Evolutionary conservation across 2,888 invertebrate genomes (phyloP).

Genomic region (Euclidia mi): DNA sequence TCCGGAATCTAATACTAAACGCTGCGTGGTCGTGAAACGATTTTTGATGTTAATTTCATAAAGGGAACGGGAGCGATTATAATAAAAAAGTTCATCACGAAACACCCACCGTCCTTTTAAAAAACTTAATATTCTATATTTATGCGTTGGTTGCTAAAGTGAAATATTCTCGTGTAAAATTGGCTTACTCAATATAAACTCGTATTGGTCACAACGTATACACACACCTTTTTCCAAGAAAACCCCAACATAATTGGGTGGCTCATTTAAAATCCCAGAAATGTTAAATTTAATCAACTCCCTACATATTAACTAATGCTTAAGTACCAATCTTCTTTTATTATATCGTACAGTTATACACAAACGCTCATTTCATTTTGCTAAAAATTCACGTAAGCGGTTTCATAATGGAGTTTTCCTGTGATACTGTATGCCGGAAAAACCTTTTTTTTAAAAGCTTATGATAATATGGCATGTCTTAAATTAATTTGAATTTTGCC

Average conservation of each 20-base stretch:
- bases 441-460: conserved; percentile 64
- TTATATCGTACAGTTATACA: conserved; percentile 46
- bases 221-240: conserved; percentile 8
- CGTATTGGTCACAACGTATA: background rate
- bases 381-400: conserved; percentile 60
- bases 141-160: no score
- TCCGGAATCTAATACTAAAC: no score
- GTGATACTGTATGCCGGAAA: conserved; percentile 60
- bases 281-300: conserved; percentile 43
- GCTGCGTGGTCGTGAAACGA: no score
- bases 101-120: no score
- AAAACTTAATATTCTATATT: no score
- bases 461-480: conserved; percentile 62
- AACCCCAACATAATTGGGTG: conserved; percentile 3
- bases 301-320: conserved; percentile 45
- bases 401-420: conserved; percentile 59
- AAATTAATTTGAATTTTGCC: conserved; percentile 63
- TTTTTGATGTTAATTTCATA: no score
- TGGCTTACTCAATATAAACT: background rate
- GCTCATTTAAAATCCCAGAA: conserved; percentile 33
- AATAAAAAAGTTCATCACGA: no score
- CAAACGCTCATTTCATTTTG: conserved; percentile 55
- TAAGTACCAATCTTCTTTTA: conserved; percentile 49
- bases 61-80: no score
- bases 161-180: background rate